Evolutionary conservation across 2,888 invertebrate species (phyloP).

Genomic region (Protodeltote pygarga): DNA sequence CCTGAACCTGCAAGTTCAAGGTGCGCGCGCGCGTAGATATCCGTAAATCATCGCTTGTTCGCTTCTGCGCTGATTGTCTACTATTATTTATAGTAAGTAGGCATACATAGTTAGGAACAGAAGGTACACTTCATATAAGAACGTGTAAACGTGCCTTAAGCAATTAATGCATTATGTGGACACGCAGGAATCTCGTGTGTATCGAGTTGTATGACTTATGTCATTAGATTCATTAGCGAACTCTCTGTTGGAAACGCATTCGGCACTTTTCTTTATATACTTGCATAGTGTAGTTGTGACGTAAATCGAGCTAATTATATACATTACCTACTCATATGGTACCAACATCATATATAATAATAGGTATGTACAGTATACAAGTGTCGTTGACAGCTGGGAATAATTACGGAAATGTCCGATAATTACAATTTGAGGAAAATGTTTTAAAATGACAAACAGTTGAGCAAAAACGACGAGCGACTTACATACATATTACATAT

Average conservation of each 20-base stretch:
- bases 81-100: no score
- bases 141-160: no score
- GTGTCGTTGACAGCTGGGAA: constrained; percentile 11
- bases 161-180: no score
- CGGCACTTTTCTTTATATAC: not conserved
- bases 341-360: not conserved
- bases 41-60: not conserved
- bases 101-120: not conserved
- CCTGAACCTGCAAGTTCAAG: constrained; percentile 34
- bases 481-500: constrained; percentile 12
- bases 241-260: no score
- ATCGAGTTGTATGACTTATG: no score
- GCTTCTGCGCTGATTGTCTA: not conserved
- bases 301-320: constrained; percentile 6
- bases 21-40: constrained; percentile 6
- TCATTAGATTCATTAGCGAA: no score
- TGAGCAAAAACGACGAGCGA: no score
- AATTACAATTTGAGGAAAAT: constrained; percentile 27
- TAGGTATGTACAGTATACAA: not conserved
- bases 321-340: not conserved
- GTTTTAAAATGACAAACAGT: constrained; percentile 19
- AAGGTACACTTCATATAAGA: not conserved
- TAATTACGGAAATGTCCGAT: constrained; percentile 14
- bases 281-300: not conserved
- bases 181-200: no score